Evolutionary conservation across 2,797 vertebrate genomes (phyloP).

Genomic region (Phrynocephalus forsythii): DNA sequence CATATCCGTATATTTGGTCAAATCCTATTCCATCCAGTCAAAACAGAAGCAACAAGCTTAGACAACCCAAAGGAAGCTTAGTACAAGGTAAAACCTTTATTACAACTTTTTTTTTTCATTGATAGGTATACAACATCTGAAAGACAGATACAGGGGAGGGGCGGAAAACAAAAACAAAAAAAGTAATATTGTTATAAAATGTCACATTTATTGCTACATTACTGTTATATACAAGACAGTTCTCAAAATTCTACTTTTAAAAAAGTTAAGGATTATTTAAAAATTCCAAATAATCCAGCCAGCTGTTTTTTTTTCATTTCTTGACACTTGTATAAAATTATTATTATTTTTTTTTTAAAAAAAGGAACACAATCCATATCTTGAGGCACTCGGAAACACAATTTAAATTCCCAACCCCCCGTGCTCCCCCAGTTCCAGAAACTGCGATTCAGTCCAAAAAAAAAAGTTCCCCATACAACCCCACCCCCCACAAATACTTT

Average conservation of each 20-base stretch:
- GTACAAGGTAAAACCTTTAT: constrained; percentile 74
- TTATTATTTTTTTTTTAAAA: constrained; percentile 60
- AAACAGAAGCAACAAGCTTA: not conserved
- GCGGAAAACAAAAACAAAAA: constrained; percentile 19
- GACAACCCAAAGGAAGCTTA: not conserved
- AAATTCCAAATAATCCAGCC: constrained; percentile 81
- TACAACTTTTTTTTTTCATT: constrained; percentile 65
- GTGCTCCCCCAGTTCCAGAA: constrained; percentile 35
- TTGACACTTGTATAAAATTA: constrained; percentile 81
- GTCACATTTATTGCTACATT: constrained; percentile 97
- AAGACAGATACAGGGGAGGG: constrained; percentile 83
- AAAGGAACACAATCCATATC: constrained; percentile 76
- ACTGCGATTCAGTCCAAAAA: constrained; percentile 73
- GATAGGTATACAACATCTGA: constrained; percentile 86
- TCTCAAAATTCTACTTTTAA: constrained; percentile 89
- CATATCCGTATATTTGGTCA: too few relatives aligned
- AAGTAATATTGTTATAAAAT: constrained; percentile 87
- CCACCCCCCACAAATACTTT: constrained; percentile 64
- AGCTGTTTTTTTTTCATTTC: constrained; percentile 73
- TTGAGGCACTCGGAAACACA: constrained; percentile 90
- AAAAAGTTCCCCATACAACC: constrained; percentile 23
- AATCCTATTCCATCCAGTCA: not conserved
- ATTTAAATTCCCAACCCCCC: constrained; percentile 70
- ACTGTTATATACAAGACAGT: constrained; percentile 93
- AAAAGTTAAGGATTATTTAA: constrained; percentile 79